phyloP scores from a whole-genome alignment of 2,888 invertebrate species.

The Ectemnius continuus region DNA sequence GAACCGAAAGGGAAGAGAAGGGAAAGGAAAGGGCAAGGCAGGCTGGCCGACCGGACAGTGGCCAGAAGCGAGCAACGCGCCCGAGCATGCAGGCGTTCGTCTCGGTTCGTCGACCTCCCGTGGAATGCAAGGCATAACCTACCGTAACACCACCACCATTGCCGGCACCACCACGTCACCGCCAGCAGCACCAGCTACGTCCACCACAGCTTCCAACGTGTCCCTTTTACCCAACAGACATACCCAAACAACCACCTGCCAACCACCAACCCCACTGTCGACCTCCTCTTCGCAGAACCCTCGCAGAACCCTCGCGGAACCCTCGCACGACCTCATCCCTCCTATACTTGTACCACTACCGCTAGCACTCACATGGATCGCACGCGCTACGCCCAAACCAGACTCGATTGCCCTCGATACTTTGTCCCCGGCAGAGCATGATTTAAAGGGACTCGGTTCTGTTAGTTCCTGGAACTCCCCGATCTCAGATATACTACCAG shows the following conservation, averaged over 20 bases:
- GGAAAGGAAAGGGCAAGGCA: constrained; percentile 60
- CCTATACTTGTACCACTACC: too few species aligned
- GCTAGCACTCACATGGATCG: too few species aligned
- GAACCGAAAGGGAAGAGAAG: constrained; percentile 33
- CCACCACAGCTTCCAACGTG: constrained; percentile 18
- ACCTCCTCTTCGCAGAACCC: too few species aligned
- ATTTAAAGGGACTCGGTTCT: too few species aligned
- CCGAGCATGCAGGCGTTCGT: constrained; percentile 65
- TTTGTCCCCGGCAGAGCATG: too few species aligned
- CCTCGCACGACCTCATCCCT: too few species aligned
- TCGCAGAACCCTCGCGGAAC: too few species aligned
- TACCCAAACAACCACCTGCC: constrained; percentile 62
- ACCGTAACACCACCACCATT: constrained; percentile 72
- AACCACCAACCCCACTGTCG: constrained; percentile 23
- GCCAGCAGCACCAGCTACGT: constrained; percentile 46
- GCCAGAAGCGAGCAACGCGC: constrained; percentile 63
- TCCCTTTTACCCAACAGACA: constrained; percentile 22
- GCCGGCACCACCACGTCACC: constrained; percentile 29
- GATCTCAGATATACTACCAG: too few species aligned
- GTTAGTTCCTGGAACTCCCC: too few species aligned
- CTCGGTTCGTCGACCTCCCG: constrained; percentile 75
- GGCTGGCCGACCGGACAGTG: constrained; percentile 58
- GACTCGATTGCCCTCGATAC: too few species aligned
- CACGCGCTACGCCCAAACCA: too few species aligned
- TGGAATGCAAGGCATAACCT: constrained; percentile 77